These are phyloP conservation scores for Pachydiplax longipennis DNA, from an alignment of 2,888 invertebrate species.

Conservation along the genomic window DNA sequence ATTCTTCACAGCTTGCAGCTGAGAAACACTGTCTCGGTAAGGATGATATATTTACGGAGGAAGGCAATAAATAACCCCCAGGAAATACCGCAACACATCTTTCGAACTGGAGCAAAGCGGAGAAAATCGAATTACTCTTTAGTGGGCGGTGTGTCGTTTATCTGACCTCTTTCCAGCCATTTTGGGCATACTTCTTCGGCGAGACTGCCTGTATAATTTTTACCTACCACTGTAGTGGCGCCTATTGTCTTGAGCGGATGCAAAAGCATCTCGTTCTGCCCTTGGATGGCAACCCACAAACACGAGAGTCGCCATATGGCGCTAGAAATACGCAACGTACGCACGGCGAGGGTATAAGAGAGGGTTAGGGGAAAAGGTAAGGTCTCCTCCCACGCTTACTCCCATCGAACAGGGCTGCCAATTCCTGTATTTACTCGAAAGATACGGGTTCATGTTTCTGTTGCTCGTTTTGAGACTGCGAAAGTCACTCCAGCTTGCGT, in stretches of 20 bases:
- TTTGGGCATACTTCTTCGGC: background rate
- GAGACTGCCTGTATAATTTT: background rate
- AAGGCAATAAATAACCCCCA: no score
- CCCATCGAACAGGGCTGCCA: background rate
- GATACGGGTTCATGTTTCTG: no score
- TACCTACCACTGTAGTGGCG: background rate
- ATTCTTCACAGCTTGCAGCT: background rate
- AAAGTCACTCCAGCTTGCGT: no score
- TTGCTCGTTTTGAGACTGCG: no score
- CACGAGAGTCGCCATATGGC: background rate
- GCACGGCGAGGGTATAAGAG: background rate
- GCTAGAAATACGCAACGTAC: background rate
- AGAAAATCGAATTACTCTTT: background rate
- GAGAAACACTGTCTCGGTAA: background rate
- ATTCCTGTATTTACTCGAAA: no score
- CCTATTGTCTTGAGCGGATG: background rate
- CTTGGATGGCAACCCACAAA: background rate
- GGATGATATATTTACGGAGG: background rate
- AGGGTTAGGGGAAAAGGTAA: background rate
- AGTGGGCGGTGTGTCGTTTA: background rate
- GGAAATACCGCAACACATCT: background rate
- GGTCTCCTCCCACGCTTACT: background rate
- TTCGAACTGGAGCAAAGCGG: background rate
- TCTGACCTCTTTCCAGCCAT: background rate
- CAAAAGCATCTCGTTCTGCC: background rate